Base-by-base conservation (phyloP, 2,797 vertebrate species). In the Siniperca scherzeri region DNA sequence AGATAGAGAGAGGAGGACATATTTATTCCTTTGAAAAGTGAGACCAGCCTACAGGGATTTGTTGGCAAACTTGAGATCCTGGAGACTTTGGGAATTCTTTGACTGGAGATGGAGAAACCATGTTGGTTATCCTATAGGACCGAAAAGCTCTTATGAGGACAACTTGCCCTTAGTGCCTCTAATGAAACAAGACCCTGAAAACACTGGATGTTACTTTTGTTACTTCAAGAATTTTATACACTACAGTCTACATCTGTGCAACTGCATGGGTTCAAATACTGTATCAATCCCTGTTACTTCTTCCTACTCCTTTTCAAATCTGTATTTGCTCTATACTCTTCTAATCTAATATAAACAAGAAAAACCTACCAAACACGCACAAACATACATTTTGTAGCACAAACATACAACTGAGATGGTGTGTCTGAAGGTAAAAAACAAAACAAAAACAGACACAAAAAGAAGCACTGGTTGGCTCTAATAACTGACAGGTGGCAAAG, bases 1-100 rank as follows among this genome's bases (percentile, higher is more conserved):
- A 82, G 84, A 84, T 70, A 84, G 73, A 76, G 75, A 83, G 85
- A 91, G 78, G 77, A 87, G 88, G 88, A 88, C 85, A 81, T 83
- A 86, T 91, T 89, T 85, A 88, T 90, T 88, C 88, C 87, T 93
- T 90, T 93, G 92, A 93, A 94, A 93, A 90, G 86, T 88, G 90
- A 94, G 81, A 90, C 72, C 76, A 56, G 88, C 70, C 94, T 70
- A 74, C 52, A 60, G 93, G 86, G 93, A 92, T 80, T 74, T 82
- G 89, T 87, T 93, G 93, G 93, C 93, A 94, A 93, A 92, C 88
- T 91, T 80, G 71, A 93, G 82, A 83, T 90, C 68, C 82, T 53
- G 50, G 89, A 94, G 91, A 89, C 87, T 80, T 81, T 82, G 91
- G 93, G 93, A 91, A 93, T 92, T 91, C 75, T 90, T 79, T 14